phyloP scores from a whole-genome alignment of 1,140 invertebrate genomes.

The Globodera rostochiensis region DNA sequence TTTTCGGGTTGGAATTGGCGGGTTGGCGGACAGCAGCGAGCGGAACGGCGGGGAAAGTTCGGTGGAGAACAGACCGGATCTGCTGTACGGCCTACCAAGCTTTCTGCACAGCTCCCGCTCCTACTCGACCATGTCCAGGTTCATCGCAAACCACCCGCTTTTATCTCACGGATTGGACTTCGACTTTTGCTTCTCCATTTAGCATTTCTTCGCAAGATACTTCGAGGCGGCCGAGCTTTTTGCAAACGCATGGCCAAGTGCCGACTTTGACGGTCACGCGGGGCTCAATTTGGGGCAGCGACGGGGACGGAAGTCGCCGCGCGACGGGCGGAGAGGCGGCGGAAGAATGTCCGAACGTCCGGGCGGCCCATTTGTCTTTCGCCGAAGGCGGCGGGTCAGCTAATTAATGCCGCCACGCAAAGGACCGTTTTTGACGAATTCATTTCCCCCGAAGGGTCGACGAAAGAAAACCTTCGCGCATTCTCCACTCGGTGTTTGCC shows the following conservation, averaged over 20 bases:
- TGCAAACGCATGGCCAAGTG: slow-evolving; percentile 9
- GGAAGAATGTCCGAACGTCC: neutral
- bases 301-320: slow-evolving; percentile 39
- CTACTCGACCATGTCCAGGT: neutral
- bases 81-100: slow-evolving; percentile 10
- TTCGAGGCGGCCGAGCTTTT: slow-evolving; percentile 4
- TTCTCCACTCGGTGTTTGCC: slow-evolving; percentile 51
- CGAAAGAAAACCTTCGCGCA: slow-evolving; percentile 44
- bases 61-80: neutral
- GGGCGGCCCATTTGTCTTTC: too few relatives aligned
- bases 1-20: slow-evolving; percentile 14
- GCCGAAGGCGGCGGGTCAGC: too few relatives aligned
- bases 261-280: slow-evolving; percentile 22
- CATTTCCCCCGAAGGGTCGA: neutral
- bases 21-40: slow-evolving; percentile 16
- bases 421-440: neutral
- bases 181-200: neutral
- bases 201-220: neutral
- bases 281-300: slow-evolving; percentile 42
- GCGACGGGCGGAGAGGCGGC: neutral
- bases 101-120: slow-evolving; percentile 12
- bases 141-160: neutral
- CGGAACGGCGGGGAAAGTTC: slow-evolving; percentile 10
- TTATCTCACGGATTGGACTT: neutral
- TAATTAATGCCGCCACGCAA: too few relatives aligned